These are phyloP conservation scores for Penaeus japonicus DNA, from an alignment of 1,140 invertebrate species.

Conservation along the genomic window DNA sequence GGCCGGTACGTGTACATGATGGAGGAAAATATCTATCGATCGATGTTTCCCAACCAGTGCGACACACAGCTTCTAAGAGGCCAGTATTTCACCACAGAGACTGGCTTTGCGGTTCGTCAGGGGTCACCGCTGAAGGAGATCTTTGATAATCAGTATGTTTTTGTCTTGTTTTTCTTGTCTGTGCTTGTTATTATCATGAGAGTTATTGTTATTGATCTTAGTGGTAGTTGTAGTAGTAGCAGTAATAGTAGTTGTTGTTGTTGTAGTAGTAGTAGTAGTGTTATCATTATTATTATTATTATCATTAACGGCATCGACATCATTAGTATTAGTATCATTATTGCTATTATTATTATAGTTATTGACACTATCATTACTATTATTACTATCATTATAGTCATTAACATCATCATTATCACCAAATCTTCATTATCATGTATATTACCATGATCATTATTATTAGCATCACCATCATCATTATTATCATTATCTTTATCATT, in stretches of 20 bases:
- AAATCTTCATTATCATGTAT: no score
- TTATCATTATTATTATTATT: not conserved
- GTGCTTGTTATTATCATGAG: not conserved
- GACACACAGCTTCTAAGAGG: not conserved
- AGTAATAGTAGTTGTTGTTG: no score
- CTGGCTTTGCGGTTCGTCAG: conserved; percentile 30
- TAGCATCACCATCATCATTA: no score
- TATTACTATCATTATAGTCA: no score
- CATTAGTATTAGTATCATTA: not conserved
- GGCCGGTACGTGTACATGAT: conserved; percentile 44
- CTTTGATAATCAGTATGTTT: conserved; percentile 47
- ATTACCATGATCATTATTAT: no score
- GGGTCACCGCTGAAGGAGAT: conserved; percentile 46
- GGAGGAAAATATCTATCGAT: conserved; percentile 37
- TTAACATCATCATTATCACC: no score
- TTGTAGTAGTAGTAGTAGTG: no score
- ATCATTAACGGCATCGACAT: not conserved
- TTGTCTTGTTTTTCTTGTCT: not conserved
- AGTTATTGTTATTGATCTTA: no score
- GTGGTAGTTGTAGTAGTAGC: not conserved
- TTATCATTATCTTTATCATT: no score
- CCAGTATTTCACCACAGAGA: conserved; percentile 41
- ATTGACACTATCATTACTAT: not conserved
- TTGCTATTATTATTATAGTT: not conserved
- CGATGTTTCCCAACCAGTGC: conserved; percentile 11